Base-by-base conservation (phyloP, 2,797 vertebrate genomes). In the Poecilia picta region DNA sequence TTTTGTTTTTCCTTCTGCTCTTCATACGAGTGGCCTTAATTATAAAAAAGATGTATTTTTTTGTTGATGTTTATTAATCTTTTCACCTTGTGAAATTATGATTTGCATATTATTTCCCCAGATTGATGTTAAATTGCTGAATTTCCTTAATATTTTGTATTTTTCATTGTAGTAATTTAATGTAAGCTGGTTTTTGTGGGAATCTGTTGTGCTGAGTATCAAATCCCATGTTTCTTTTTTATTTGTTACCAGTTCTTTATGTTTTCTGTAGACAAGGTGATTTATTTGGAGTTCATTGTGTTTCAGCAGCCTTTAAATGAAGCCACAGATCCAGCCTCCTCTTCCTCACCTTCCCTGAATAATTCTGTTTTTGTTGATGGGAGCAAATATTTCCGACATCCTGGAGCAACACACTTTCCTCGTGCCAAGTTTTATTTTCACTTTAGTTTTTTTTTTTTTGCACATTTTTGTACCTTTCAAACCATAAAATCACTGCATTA, bases 361-460 rank as follows among this genome's bases (percentile, higher is more conserved):
- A n/a, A n/a, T n/a, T n/a, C n/a, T n/a, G n/a, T n/a, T n/a, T n/a
- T n/a, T n/a, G n/a, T 82, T 66, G 74, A 73, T 77, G 55, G 79
- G 78, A 72, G 33, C 46, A 73, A 53, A n/a, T n/a, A n/a, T n/a
- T n/a, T n/a, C n/a, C n/a, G n/a, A 83, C 80, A 51, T 84, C 85
- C 89, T 76, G 92, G 80, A 90, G 83, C 88, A 82, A n/a, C n/a
- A 86, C 82, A 87, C 81, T 83, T 90, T 92, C 93, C 93, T 95
- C 88, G 96, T 98, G 97, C 97, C 97, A 96, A 96, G 91, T 90
- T 91, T 85, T 92, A 83, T 91, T 92, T 94, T 95, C 88, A 90
- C 84, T 91, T 59, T 76, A 80, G 74, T n/a, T 49, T 81, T 20
- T 78, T 80, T 25, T 59, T 64, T 62, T 31, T 78, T 89, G 5